A percentile compares a stretch with the other conserved stretches of the same genome.
Evolutionary conservation across 2,113 vertebrate genomes (phyloP).

Genomic region (Hiodon alosoides): DNA sequence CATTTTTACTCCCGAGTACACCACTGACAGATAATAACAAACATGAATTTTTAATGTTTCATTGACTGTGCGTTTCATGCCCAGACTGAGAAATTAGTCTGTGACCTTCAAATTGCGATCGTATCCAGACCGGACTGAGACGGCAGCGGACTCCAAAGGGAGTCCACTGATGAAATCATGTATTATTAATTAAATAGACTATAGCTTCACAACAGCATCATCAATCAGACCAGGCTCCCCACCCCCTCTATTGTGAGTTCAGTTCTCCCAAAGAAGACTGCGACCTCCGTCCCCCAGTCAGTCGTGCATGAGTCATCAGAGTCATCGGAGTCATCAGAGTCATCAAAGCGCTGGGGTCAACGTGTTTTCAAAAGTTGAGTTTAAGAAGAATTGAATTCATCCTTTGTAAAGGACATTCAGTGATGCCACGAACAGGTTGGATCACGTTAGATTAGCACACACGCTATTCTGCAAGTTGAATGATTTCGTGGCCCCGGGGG

Average conservation of each 20-base stretch:
- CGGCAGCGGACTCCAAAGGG: constrained; percentile 5
- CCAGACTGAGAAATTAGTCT: constrained; percentile 22
- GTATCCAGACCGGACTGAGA: constrained; percentile 1
- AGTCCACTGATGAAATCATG: constrained; percentile 1
- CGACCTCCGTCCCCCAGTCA: no score
- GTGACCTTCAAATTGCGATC: constrained; percentile 28
- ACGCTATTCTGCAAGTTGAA: no score
- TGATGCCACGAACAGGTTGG: neutral
- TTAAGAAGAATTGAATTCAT: neutral
- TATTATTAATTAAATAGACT: constrained; percentile 19
- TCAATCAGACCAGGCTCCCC: constrained; percentile 2
- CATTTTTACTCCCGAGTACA: neutral
- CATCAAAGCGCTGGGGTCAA: neutral
- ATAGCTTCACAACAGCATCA: neutral
- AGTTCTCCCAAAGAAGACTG: no score
- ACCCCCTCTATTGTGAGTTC: no score
- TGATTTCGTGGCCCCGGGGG: no score
- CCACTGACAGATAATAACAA: constrained; percentile 12
- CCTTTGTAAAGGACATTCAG: neutral
- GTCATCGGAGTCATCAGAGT: no score
- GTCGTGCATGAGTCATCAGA: no score
- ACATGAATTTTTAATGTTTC: constrained; percentile 14
- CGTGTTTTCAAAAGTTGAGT: neutral
- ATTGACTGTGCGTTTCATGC: constrained; percentile 6
- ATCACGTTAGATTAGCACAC: neutral